Conservation (phyloP, 2,113 vertebrate species). For the Xenopus borealis region DNA sequence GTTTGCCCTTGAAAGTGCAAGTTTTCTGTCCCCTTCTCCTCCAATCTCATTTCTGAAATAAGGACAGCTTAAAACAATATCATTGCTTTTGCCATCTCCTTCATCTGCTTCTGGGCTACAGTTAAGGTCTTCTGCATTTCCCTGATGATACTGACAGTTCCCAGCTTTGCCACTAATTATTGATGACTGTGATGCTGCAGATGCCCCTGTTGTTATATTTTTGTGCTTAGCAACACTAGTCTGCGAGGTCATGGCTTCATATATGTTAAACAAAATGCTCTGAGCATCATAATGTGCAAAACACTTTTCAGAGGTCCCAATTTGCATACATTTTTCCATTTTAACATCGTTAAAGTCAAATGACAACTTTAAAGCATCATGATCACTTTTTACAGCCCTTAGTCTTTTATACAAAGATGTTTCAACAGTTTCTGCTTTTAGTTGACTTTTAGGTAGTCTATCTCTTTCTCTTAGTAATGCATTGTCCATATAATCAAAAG, state of each 20-base stretch:
- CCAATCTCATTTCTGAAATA: constrained; percentile 95
- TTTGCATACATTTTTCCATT: constrained; percentile 64
- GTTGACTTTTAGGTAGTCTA: constrained; percentile 82
- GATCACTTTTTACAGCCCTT: constrained; percentile 86
- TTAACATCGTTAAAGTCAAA: constrained; percentile 79
- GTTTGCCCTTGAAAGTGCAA: constrained; percentile 86
- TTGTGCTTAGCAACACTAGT: constrained; percentile 83
- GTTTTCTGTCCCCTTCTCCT: constrained; percentile 87
- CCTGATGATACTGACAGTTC: constrained; percentile 83
- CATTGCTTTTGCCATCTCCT: constrained; percentile 91
- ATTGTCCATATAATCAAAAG: constrained; percentile 82
- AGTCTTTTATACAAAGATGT: constrained; percentile 88
- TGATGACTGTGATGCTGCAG: constrained; percentile 82
- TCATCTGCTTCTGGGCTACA: constrained; percentile 88
- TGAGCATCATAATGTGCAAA: constrained; percentile 97
- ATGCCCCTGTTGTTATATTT: constrained; percentile 93
- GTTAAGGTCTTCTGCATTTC: constrained; percentile 91
- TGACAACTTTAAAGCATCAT: constrained; percentile 77
- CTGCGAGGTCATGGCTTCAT: constrained; percentile 84
- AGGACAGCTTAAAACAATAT: constrained; percentile 81
- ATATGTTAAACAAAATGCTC: constrained; percentile 93
- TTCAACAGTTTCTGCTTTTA: constrained; percentile 85
- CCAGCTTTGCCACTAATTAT: constrained; percentile 56
- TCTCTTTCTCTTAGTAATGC: constrained; percentile 78
- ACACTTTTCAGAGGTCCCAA: constrained; percentile 87